A percentile compares a stretch with the other conserved stretches of the same genome.
Conservation (phyloP, 2,888 invertebrate species). For the Phalangium opilio region DNA sequence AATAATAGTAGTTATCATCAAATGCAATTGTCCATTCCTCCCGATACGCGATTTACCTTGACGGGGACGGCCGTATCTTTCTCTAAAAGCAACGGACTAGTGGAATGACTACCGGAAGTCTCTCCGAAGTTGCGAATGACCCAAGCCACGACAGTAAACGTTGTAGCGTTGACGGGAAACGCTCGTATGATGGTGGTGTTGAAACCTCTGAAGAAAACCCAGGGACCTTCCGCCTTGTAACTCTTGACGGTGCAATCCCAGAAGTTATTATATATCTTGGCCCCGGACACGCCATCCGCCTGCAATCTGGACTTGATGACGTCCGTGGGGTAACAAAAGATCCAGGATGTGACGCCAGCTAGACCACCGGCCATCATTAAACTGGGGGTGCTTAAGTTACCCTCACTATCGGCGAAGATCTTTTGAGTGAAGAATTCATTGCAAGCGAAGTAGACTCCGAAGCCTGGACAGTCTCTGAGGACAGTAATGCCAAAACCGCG, state of each 20-base stretch:
- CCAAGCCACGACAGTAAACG: conserved; percentile 73
- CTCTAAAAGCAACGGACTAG: too few species aligned
- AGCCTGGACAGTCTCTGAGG: conserved; percentile 63
- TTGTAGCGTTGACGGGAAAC: conserved; percentile 83
- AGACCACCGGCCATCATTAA: conserved; percentile 69
- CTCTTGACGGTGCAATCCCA: conserved; percentile 58
- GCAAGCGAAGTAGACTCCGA: conserved; percentile 66
- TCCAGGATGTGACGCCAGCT: conserved; percentile 75
- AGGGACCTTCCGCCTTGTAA: conserved; percentile 49
- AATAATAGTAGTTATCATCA: too few species aligned
- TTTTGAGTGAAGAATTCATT: conserved; percentile 46
- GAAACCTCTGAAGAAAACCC: conserved; percentile 56
- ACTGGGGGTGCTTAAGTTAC: conserved; percentile 37
- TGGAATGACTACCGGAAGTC: too few species aligned
- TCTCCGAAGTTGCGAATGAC: conserved; percentile 1
- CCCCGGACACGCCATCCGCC: conserved; percentile 31
- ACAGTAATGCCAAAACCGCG: conserved; percentile 59
- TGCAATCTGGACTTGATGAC: conserved; percentile 78
- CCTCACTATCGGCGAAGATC: conserved; percentile 23
- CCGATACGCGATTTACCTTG: too few species aligned
- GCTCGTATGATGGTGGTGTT: conserved; percentile 66
- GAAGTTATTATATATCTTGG: conserved; percentile 46
- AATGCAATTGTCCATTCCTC: too few species aligned
- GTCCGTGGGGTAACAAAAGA: conserved; percentile 70
- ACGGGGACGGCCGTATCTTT: too few species aligned